Base-by-base conservation (phyloP, 2,888 invertebrate species). In the Drepana falcataria region DNA sequence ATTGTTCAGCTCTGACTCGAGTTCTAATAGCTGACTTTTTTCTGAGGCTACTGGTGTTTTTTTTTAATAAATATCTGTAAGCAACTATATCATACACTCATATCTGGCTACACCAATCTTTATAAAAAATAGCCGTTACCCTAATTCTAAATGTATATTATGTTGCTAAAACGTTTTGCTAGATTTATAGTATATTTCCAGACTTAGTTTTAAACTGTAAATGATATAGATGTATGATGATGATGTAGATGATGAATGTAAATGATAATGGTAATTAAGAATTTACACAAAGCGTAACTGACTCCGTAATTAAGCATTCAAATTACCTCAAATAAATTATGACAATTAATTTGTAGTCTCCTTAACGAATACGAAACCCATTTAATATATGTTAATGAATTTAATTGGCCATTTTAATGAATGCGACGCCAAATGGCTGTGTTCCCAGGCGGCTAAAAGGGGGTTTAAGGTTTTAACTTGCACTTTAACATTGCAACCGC, bases 341-440 rank as follows among this genome's bases (percentile, higher is more conserved):
- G 3, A 35, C 40, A 40, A 37, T 51, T 40, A 51, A 51, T 33
- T 44, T 9, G 9, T 6, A 3, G 7, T 6, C 44, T 44, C 9
- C 4, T 44, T 9, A 44, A 41, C 41, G 40, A 33, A 21, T 40
- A 41, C 52, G 55, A 55, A 73, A 68, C 68, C 68, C 65, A 60
- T 69, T 65, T 62, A 66, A 73, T 65, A 59, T 65, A 64, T 64
- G 65, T 63, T 63, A 64, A 72, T 68, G 56, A 69, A 81, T 73
- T 77, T 71, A 76, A 80, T 77, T 78, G 77, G 65, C 63, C 62
- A 70, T 69, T 78, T 79, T 80, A 81, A 81, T 81, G 73, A 78
- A 77, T 79, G 77, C 73, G 56, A 59, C 55, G 66, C 57, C 70
- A 70, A 72, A 69, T 70, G 75, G 64, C 64, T 61, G 59, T 56